phyloP scores from a whole-genome alignment of 2,888 invertebrate species.

The Sepioteuthis lessoniana region DNA sequence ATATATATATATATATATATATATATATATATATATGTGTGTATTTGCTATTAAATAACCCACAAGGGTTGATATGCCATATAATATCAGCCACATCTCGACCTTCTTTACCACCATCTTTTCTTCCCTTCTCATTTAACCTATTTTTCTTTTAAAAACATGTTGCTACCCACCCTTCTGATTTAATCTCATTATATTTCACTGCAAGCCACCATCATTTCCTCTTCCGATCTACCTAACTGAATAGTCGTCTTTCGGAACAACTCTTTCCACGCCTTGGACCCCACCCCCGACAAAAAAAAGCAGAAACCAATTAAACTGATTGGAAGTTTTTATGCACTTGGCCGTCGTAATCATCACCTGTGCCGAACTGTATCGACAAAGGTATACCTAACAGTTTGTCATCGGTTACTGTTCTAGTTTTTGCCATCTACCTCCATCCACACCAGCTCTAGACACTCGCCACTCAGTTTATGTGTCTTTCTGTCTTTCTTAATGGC shows the following conservation, averaged over 20 bases:
- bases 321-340: constrained; percentile 7
- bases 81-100: background rate
- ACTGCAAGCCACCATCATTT: background rate
- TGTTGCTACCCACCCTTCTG: background rate
- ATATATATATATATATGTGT: too few species aligned
- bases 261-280: background rate
- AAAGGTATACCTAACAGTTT: too few species aligned
- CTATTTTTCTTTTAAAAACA: background rate
- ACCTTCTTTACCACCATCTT: background rate
- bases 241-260: too few species aligned
- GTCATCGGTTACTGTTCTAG: background rate
- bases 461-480: background rate
- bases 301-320: background rate
- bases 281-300: background rate
- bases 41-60: too few species aligned
- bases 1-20: too few species aligned
- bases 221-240: background rate
- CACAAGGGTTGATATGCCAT: too few species aligned
- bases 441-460: background rate
- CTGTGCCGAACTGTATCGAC: background rate
- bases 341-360: constrained; percentile 33
- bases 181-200: background rate
- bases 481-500: background rate
- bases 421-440: background rate
- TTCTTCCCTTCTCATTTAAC: background rate